Evolutionary conservation across 2,113 vertebrate genomes (phyloP), one percentile per base, ranked within the genome.

Genomic region (Lepus americanus): DNA sequence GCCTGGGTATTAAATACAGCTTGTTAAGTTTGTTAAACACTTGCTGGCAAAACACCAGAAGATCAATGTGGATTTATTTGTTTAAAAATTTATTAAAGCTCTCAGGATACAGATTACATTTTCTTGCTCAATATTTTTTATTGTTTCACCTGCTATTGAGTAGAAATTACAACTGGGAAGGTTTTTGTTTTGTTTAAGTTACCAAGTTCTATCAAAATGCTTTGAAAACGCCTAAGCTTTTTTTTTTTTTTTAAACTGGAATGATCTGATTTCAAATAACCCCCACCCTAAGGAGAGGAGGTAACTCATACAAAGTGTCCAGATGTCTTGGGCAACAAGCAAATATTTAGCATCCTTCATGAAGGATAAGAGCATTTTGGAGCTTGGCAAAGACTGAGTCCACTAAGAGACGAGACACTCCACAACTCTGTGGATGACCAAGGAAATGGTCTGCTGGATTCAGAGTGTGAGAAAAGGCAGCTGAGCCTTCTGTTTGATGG

Each of bases 111-210:
- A 95, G 97, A 98, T 97, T 97, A 89, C 87, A 69, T 90, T 96
- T 95, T 61, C 96, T 98, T 93, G 95, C 80, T 97, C 5, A 6
- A 92, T 97, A 95, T 95, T 94, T 98, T 96, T 96, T 97, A 97
- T 98, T 98, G 96, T 97, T 98, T 98, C 98, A 98, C 98, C 98
- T 98, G 98, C 90, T 95, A 2, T 96, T 90, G 39, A 95, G 87
- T 91, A 94, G 89, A 93, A 96, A 95, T 90, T 97, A 59, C 74
- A 97, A 97, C 53, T 74, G 59, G 73, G 44, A 93, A 95, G n/a
- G 70, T 51, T 61, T 92, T 92, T 94, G 73, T 95, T 96, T 93
- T 91, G 39, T 95, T 95, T 80, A 0, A 1, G 94, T 96, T 92
- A 96, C 93, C 67, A 92, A 95, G 94, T 89, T 92, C 86, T 95